Conservation (phyloP, 2,888 invertebrate genomes). For the Dromius quadrimaculatus region DNA sequence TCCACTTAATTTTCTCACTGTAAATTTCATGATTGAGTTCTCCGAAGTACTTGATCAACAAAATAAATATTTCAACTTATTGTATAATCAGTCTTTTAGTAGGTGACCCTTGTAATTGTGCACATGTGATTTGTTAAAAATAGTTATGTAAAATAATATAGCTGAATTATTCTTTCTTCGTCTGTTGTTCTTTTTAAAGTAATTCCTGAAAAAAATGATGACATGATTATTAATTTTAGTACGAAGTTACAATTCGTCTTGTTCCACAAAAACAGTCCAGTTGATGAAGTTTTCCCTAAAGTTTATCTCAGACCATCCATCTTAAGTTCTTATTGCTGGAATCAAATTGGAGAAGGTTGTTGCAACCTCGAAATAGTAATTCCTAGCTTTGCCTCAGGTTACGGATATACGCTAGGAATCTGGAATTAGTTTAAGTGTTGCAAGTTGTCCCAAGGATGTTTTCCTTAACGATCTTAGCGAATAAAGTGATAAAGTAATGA, state of each 20-base stretch:
- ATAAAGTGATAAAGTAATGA: too few relatives aligned
- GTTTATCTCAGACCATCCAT: not conserved
- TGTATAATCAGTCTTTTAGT: too few relatives aligned
- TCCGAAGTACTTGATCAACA: too few relatives aligned
- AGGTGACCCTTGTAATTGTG: too few relatives aligned
- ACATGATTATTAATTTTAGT: constrained; percentile 16
- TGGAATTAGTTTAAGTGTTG: too few relatives aligned
- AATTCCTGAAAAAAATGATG: not conserved
- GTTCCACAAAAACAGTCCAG: not conserved
- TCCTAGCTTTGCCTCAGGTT: not conserved
- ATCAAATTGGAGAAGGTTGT: not conserved
- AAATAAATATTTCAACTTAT: too few relatives aligned
- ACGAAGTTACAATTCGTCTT: constrained; percentile 3
- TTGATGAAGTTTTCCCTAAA: not conserved
- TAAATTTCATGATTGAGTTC: too few relatives aligned
- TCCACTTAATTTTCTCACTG: too few relatives aligned
- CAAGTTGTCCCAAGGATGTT: too few relatives aligned
- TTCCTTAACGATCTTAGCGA: too few relatives aligned
- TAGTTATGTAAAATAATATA: not conserved
- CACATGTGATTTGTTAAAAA: too few relatives aligned
- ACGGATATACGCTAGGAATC: not conserved
- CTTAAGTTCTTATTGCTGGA: not conserved
- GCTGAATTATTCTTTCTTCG: not conserved
- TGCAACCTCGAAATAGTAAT: not conserved
- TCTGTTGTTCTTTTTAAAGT: not conserved